phyloP scores from a whole-genome alignment of 2,888 invertebrate species.

The Noctua pronuba region DNA sequence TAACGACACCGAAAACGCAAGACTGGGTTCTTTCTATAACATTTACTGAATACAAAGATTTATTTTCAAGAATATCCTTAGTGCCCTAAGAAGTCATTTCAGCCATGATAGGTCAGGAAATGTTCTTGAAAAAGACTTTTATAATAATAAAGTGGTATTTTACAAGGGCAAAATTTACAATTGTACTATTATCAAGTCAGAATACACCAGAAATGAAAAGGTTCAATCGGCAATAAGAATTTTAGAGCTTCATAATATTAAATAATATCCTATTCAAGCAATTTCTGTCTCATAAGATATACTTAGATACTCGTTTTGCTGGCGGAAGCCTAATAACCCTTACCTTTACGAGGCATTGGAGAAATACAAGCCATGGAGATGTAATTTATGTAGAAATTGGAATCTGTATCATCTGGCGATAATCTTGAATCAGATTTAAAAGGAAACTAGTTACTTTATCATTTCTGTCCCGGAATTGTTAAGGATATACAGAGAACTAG shows the following conservation, averaged over 20 bases:
- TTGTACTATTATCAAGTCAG: not conserved
- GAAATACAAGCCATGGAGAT: conserved; percentile 49
- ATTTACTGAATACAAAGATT: not conserved
- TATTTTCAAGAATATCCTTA: not conserved
- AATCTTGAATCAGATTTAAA: conserved; percentile 39
- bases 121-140: not conserved
- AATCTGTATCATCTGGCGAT: conserved; percentile 34
- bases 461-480: conserved; percentile 11
- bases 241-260: conserved; percentile 28
- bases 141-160: conserved; percentile 2
- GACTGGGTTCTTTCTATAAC: not conserved
- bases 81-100: not conserved
- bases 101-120: not conserved
- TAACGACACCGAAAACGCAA: not conserved
- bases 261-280: conserved; percentile 36
- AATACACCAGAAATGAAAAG: conserved; percentile 29
- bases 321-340: conserved; percentile 51
- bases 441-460: not conserved
- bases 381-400: conserved; percentile 55
- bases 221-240: conserved; percentile 36
- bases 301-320: conserved; percentile 48
- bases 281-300: conserved; percentile 50
- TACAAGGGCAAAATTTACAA: conserved; percentile 18
- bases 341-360: conserved; percentile 51
- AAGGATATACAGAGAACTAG: too few species aligned